Evolutionary conservation across 2,888 invertebrate species (phyloP).

Genomic region (Chymomyza caudatula): DNA sequence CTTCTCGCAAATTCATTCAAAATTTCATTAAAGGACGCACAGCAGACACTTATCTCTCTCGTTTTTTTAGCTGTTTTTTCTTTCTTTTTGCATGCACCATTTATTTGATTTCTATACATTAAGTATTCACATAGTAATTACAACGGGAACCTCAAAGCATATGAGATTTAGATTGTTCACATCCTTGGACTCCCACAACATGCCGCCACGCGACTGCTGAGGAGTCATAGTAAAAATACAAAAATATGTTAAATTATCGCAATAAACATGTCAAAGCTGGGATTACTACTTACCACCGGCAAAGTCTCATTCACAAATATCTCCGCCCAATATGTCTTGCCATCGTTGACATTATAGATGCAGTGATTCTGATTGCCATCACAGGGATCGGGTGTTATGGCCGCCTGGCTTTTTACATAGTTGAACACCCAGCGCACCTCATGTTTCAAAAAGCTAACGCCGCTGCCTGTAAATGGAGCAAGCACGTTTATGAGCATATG

Average conservation of each 20-base stretch:
- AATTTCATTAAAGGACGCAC: conserved; percentile 60
- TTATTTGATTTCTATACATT: conserved; percentile 52
- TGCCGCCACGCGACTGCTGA: conserved; percentile 77
- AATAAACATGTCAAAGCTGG: not conserved
- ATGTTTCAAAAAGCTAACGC: conserved; percentile 70
- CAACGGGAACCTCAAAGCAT: conserved; percentile 75
- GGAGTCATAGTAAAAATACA: too few species aligned
- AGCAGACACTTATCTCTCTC: conserved; percentile 25
- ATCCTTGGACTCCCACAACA: conserved; percentile 74
- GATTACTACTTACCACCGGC: conserved; percentile 68
- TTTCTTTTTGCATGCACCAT: conserved; percentile 63
- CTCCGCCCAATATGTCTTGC: conserved; percentile 71
- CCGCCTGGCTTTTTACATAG: conserved; percentile 64
- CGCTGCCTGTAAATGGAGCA: conserved; percentile 47
- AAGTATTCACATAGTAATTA: conserved; percentile 48
- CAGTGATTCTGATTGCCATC: conserved; percentile 66
- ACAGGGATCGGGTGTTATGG: conserved; percentile 74
- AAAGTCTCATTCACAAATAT: conserved; percentile 65
- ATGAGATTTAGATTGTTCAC: conserved; percentile 62
- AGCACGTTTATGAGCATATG: not conserved
- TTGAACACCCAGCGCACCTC: conserved; percentile 74
- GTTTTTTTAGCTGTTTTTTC: conserved; percentile 11
- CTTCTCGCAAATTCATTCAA: conserved; percentile 49
- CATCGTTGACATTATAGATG: conserved; percentile 55
- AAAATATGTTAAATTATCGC: not conserved